Percentiles rank a stretch among this genome's conserved stretches.
phyloP scores from a whole-genome alignment of 2,797 vertebrate species.

The Chanos chanos region DNA sequence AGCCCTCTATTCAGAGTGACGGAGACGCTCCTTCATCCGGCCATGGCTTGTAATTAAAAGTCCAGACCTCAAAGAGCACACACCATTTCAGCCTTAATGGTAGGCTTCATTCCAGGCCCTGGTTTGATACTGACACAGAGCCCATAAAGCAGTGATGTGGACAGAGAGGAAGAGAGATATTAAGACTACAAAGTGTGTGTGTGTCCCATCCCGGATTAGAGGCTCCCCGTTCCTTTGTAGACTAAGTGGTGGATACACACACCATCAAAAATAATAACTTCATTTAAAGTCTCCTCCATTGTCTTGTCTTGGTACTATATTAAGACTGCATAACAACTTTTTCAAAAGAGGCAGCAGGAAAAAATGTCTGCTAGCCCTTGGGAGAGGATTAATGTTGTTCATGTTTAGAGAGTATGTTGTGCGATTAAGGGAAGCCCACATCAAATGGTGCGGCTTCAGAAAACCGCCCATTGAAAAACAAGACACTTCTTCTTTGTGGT shows the following conservation, averaged over 20 bases:
- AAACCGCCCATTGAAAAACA: constrained; percentile 75
- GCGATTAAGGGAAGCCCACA: constrained; percentile 75
- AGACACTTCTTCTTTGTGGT: constrained; percentile 62
- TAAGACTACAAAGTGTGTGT: constrained; percentile 69
- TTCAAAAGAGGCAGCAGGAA: constrained; percentile 57
- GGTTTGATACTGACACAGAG: constrained; percentile 66
- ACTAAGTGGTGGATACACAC: constrained; percentile 67
- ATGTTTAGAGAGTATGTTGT: constrained; percentile 76
- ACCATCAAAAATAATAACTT: constrained; percentile 66
- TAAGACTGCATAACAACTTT: constrained; percentile 63
- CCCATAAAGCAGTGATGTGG: constrained; percentile 66
- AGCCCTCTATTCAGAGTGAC: constrained; percentile 64
- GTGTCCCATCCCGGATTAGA: constrained; percentile 67
- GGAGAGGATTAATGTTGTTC: constrained; percentile 67
- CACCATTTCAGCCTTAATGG: constrained; percentile 68
- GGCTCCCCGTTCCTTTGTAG: constrained; percentile 66
- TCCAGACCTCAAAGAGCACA: constrained; percentile 65
- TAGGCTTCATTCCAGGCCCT: constrained; percentile 66
- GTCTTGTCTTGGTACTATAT: constrained; percentile 59
- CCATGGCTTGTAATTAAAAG: constrained; percentile 69
- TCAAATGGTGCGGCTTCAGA: constrained; percentile 68
- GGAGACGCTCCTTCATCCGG: constrained; percentile 60
- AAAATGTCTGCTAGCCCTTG: constrained; percentile 52
- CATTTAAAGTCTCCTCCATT: constrained; percentile 62
- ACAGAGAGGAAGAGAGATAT: constrained; percentile 70